These are phyloP conservation scores for Masticophis lateralis DNA, from an alignment of 2,797 vertebrate genomes.

Conservation along the genomic window DNA sequence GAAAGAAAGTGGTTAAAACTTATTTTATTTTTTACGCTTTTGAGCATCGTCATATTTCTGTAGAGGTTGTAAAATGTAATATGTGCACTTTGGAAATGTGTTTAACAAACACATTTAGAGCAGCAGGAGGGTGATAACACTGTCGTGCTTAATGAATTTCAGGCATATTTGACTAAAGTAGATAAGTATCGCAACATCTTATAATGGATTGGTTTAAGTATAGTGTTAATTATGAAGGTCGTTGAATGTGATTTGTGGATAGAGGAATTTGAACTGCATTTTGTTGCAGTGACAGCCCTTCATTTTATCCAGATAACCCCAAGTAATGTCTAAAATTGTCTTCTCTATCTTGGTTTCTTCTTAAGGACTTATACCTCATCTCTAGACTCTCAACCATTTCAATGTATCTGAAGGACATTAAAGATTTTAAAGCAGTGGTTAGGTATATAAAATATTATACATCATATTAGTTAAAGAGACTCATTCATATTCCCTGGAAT, in stretches of 20 bases:
- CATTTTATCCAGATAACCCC: neutral
- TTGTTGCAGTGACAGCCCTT: neutral
- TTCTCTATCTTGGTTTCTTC: neutral
- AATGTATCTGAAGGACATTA: neutral
- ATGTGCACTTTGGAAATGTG: neutral
- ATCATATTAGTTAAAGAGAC: neutral
- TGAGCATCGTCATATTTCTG: neutral
- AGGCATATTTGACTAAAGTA: neutral
- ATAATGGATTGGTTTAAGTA: neutral
- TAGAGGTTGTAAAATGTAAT: neutral
- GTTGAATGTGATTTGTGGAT: neutral
- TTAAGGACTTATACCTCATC: neutral
- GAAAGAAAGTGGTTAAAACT: neutral
- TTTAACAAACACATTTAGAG: neutral
- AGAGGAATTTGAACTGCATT: neutral
- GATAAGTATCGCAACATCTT: neutral
- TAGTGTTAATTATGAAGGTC: neutral
- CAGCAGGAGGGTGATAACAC: conserved; percentile 9
- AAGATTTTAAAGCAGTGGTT: neutral
- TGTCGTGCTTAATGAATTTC: conserved; percentile 7
- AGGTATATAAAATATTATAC: neutral
- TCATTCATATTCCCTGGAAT: neutral
- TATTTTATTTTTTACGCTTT: neutral
- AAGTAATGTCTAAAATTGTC: neutral
- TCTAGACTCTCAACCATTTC: neutral